These are phyloP conservation scores for Diplodus puntazzo DNA, from an alignment of 2,797 vertebrate genomes.

Conservation along the genomic window DNA sequence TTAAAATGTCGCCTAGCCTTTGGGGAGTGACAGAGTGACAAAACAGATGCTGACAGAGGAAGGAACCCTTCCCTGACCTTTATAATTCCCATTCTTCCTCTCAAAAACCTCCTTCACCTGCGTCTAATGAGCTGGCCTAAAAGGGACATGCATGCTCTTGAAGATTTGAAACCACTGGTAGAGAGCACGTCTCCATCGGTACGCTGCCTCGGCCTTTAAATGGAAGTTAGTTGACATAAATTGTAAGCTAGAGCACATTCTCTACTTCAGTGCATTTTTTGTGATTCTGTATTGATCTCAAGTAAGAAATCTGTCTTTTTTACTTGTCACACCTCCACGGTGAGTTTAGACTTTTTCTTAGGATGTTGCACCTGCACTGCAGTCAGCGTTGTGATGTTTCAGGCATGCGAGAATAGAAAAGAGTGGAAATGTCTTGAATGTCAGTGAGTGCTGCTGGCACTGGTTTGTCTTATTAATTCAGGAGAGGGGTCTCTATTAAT, in stretches of 20 bases:
- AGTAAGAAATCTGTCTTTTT: conserved; percentile 14
- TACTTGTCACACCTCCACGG: neutral
- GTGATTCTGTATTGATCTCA: conserved; percentile 18
- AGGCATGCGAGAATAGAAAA: conserved; percentile 28
- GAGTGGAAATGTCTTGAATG: conserved; percentile 60
- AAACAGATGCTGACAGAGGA: conserved; percentile 47
- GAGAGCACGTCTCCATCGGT: conserved; percentile 1
- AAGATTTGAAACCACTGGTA: neutral
- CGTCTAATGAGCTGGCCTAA: conserved; percentile 36
- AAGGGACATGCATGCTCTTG: conserved; percentile 21
- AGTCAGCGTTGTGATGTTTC: conserved; percentile 46
- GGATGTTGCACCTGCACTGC: conserved; percentile 3
- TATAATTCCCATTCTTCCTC: conserved; percentile 56
- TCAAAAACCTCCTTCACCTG: conserved; percentile 20
- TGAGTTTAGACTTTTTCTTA: conserved; percentile 22
- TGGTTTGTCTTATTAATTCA: conserved; percentile 73
- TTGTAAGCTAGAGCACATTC: neutral
- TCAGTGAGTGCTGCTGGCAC: conserved; percentile 44
- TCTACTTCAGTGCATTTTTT: conserved; percentile 1
- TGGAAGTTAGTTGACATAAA: neutral
- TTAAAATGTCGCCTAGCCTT: conserved; percentile 68
- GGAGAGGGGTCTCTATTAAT: conserved; percentile 67
- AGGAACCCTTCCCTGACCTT: conserved; percentile 60
- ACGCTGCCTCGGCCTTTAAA: conserved; percentile 14
- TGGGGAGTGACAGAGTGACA: conserved; percentile 51